Conservation (phyloP, 1,140 invertebrate genomes). For the Pogonomyrmex californicus region DNA sequence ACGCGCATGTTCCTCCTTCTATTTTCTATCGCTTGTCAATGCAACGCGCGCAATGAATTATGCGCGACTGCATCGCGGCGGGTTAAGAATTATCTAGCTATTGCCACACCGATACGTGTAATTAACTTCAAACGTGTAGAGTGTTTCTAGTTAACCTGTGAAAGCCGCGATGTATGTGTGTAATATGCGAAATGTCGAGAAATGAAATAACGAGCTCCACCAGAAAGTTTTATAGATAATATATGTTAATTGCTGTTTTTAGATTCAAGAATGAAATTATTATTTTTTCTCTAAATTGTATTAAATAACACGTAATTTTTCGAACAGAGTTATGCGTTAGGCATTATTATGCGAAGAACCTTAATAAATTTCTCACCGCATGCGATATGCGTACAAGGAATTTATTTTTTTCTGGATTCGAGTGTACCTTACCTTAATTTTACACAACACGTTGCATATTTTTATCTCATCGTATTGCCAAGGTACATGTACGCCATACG, state of each 20-base stretch:
- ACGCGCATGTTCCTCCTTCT: neutral
- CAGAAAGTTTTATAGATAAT: neutral
- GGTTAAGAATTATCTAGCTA: slow-evolving; percentile 22
- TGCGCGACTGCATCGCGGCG: neutral
- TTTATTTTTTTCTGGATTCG: slow-evolving; percentile 2
- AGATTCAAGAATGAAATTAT: neutral
- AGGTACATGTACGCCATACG: slow-evolving; percentile 25
- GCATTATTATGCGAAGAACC: neutral
- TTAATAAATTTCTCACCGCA: neutral
- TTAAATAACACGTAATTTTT: neutral
- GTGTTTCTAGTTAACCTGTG: neutral
- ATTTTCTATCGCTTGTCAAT: slow-evolving; percentile 22
- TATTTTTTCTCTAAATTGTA: neutral
- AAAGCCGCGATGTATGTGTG: neutral
- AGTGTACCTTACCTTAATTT: slow-evolving; percentile 7
- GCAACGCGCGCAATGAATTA: slow-evolving; percentile 36
- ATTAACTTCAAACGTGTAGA: slow-evolving; percentile 20
- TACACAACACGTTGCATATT: slow-evolving; percentile 20
- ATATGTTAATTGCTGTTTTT: neutral
- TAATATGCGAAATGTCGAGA: neutral
- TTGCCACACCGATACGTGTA: slow-evolving; percentile 10
- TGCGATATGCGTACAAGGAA: neutral
- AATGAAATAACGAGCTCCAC: neutral
- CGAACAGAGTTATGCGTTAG: neutral
- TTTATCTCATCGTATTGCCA: slow-evolving; percentile 23